Percentiles rank a stretch among this genome's conserved stretches.
These are phyloP conservation scores for Ischnura elegans DNA, from an alignment of 2,888 invertebrate species.

Conservation along the genomic window DNA sequence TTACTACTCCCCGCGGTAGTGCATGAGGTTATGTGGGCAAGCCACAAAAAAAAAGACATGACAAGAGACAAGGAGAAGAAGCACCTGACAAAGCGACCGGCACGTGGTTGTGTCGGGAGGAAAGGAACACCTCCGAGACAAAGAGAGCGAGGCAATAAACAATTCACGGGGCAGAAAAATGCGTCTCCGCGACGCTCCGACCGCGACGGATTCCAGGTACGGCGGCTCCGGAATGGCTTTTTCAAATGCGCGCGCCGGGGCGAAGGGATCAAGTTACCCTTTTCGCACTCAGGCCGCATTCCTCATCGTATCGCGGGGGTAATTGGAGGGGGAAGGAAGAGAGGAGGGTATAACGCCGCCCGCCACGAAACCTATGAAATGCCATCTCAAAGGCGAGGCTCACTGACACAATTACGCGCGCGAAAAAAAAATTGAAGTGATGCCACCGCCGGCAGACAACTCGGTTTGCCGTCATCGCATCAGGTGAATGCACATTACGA, in stretches of 20 bases:
- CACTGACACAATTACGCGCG: constrained; percentile 22
- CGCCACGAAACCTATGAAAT: not conserved
- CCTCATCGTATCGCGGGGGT: not conserved
- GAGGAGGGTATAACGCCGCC: not conserved
- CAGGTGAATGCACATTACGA: not conserved
- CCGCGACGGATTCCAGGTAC: constrained; percentile 53
- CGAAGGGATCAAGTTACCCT: constrained; percentile 42
- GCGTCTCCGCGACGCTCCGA: constrained; percentile 22
- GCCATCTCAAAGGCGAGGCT: constrained; percentile 35
- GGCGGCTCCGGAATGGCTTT: constrained; percentile 33
- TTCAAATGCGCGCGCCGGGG: constrained; percentile 34
- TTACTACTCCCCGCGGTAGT: not conserved
- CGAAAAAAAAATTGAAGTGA: not conserved
- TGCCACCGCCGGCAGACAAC: not conserved
- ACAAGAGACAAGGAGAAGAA: not conserved
- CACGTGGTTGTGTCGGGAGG: too few species aligned
- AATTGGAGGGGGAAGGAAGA: not conserved
- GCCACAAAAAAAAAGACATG: not conserved
- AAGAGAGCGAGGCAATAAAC: constrained; percentile 28
- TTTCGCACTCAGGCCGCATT: constrained; percentile 28
- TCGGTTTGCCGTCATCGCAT: not conserved
- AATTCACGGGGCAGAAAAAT: constrained; percentile 23
- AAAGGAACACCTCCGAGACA: not conserved
- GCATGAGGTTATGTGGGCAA: not conserved
- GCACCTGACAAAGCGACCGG: not conserved